Base-by-base conservation (phyloP, 2,797 vertebrate genomes). In the Sandelia bainsii region DNA sequence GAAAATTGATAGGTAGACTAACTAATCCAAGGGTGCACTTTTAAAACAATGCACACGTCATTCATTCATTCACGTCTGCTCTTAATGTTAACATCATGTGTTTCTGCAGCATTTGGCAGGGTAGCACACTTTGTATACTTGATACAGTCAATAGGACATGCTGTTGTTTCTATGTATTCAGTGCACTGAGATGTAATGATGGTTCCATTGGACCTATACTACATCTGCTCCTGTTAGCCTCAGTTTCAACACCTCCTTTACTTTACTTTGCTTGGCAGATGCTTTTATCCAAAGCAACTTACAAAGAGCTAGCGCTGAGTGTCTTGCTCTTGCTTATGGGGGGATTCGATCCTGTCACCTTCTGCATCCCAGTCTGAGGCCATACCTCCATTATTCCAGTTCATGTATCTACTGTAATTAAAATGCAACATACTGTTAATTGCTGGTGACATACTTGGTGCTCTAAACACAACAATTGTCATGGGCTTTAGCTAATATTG, bases 381-480 rank as follows among this genome's bases (percentile, higher is more conserved):
- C n/a, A n/a, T n/a, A n/a, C n/a, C n/a, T n/a, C n/a, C 56, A 44
- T 80, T 68, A 71, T n/a, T n/a, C n/a, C n/a, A n/a, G 61, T 46
- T 78, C 59, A 59, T 34, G 60, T 22, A 73, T 56, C 44, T 40
- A 22, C 39, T 63, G 25, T 79, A 82, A 88, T 87, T 85, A 83
- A 82, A 81, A 73, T 25, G 19, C 54, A 56, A 58, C 54, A 51
- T 70, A 72, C 66, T 59, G 52, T 62, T 81, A 76, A 86, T 77
- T 72, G 65, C 77, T 83, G 72, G 64, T 75, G 84, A 85, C 82
- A 83, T 57, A 75, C 75, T 63, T 65, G 54, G 62, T 17, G 62
- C 53, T 73, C 59, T 80, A 34, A 76, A 86, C 81, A 72, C 64
- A 69, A 32, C 69, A 73, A 87, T 17, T 71, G 81, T 86, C 85